phyloP scores from a whole-genome alignment of 2,888 invertebrate genomes.

The Spicauda simplicius region DNA sequence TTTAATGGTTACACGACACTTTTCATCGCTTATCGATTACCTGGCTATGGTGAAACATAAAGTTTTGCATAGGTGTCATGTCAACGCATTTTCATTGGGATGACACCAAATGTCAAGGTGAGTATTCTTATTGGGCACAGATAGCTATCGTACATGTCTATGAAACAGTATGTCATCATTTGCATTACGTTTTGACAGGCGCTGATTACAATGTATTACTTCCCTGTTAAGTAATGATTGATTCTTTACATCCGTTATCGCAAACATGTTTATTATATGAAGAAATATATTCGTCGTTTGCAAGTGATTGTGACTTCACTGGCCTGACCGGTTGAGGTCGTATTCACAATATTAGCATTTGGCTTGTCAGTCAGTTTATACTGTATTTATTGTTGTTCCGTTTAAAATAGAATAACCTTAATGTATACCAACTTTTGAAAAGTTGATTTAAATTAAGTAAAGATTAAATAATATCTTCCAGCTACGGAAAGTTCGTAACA shows the following conservation, averaged over 20 bases:
- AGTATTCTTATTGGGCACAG: background rate
- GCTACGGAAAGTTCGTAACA: too few relatives aligned
- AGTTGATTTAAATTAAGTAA: too few relatives aligned
- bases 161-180: background rate
- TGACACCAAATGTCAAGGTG: constrained; percentile 1
- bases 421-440: too few relatives aligned
- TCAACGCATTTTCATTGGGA: background rate
- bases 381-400: too few relatives aligned
- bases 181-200: background rate
- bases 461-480: too few relatives aligned
- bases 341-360: too few relatives aligned
- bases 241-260: background rate
- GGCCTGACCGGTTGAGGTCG: too few relatives aligned
- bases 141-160: background rate
- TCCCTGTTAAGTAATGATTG: background rate
- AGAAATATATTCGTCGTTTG: too few relatives aligned
- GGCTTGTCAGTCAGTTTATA: too few relatives aligned
- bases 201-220: background rate
- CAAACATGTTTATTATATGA: background rate
- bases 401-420: too few relatives aligned
- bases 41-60: background rate
- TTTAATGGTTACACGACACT: too few relatives aligned
- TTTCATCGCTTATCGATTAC: background rate
- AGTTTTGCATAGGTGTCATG: background rate
- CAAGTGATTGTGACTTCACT: too few relatives aligned